phyloP scores from a whole-genome alignment of 2,797 vertebrate genomes.

The Toxotes lorentzi region DNA sequence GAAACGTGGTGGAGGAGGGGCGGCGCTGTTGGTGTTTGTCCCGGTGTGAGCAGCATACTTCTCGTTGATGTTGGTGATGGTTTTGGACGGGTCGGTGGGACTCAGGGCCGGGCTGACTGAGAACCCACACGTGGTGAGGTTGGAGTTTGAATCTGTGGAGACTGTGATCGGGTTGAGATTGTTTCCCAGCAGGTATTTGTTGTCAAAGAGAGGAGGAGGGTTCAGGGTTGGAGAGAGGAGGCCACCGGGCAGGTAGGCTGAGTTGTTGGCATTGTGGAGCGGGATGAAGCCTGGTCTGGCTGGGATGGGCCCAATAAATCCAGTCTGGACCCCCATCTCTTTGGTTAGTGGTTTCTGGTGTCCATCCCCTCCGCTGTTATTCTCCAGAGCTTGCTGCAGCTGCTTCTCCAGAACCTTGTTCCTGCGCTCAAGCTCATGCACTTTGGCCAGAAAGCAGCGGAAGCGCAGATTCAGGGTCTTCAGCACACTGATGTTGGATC shows the following conservation, averaged over 20 bases:
- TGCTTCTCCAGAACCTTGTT: slow-evolving; percentile 94
- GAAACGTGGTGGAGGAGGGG: slow-evolving; percentile 80
- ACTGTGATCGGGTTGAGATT: slow-evolving; percentile 3
- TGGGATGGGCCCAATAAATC: slow-evolving; percentile 83
- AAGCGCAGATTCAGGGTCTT: slow-evolving; percentile 94
- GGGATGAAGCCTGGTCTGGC: slow-evolving; percentile 69
- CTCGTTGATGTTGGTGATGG: slow-evolving; percentile 70
- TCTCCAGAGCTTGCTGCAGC: slow-evolving; percentile 89
- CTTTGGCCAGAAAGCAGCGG: slow-evolving; percentile 94
- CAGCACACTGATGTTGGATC: slow-evolving; percentile 93
- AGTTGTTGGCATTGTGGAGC: slow-evolving; percentile 69
- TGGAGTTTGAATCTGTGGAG: slow-evolving; percentile 71
- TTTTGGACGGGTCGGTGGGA: slow-evolving; percentile 60
- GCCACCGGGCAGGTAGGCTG: slow-evolving; percentile 73
- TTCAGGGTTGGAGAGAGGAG: slow-evolving; percentile 77
- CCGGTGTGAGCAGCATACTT: slow-evolving; percentile 39
- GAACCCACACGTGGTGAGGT: slow-evolving; percentile 58
- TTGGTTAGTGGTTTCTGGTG: slow-evolving; percentile 75
- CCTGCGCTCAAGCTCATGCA: slow-evolving; percentile 92
- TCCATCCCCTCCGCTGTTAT: slow-evolving; percentile 59
- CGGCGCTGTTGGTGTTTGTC: slow-evolving; percentile 18
- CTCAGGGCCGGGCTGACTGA: slow-evolving; percentile 64
- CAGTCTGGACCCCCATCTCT: slow-evolving; percentile 91
- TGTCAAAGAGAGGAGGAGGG: slow-evolving; percentile 62
- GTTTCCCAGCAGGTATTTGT: slow-evolving; percentile 47